A percentile compares a stretch with the other conserved stretches of the same genome.
These are phyloP conservation scores for Siphamia tubifer DNA, from an alignment of 2,113 vertebrate species.

Conservation along the genomic window DNA sequence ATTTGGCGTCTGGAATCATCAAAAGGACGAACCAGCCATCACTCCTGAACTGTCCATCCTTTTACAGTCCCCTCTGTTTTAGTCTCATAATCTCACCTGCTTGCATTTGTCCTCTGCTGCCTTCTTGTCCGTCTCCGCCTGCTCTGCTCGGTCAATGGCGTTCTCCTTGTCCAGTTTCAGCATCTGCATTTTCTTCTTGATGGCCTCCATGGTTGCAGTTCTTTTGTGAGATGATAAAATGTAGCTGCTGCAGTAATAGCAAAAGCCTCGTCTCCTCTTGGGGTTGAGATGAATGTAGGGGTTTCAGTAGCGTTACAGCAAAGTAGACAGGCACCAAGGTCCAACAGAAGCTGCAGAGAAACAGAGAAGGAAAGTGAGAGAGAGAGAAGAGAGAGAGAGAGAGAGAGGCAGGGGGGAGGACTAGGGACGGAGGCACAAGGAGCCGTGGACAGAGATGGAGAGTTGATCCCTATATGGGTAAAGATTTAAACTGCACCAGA, in stretches of 20 bases:
- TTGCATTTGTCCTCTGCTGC: conserved; percentile 94
- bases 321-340: not conserved
- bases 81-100: conserved; percentile 79
- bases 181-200: conserved; percentile 91
- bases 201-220: conserved; percentile 89
- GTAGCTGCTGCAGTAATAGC: not conserved
- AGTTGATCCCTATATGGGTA: conserved; percentile 61
- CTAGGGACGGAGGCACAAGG: conserved; percentile 31
- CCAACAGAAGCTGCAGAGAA: conserved; percentile 22
- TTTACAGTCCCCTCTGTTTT: not conserved
- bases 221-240: conserved; percentile 20
- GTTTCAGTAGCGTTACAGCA: not conserved
- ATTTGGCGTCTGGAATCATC: too few relatives aligned
- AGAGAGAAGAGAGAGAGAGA: conserved; percentile 18
- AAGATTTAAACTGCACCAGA: conserved; percentile 78
- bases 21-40: too few relatives aligned
- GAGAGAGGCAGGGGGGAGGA: conserved; percentile 9
- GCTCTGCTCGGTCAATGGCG: conserved; percentile 93
- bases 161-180: conserved; percentile 97
- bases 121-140: conserved; percentile 94
- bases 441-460: conserved; percentile 47
- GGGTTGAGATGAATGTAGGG: conserved; percentile 11
- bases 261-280: not conserved
- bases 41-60: not conserved
- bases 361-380: conserved; percentile 19